These are phyloP conservation scores for Amphipyra berbera DNA, from an alignment of 2,888 invertebrate genomes.

Conservation along the genomic window DNA sequence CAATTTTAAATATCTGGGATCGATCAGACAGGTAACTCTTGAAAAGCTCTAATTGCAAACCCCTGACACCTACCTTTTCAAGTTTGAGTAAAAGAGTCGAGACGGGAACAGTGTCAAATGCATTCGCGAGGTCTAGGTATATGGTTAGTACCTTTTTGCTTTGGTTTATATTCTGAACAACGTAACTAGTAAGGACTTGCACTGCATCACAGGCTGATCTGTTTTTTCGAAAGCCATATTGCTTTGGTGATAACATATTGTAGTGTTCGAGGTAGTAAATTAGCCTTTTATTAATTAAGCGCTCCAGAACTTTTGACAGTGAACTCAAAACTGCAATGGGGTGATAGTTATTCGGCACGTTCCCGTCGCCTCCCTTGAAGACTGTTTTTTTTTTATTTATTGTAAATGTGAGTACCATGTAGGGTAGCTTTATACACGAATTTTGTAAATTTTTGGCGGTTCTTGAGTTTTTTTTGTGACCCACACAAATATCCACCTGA, in stretches of 20 bases:
- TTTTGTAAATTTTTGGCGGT: too few relatives aligned
- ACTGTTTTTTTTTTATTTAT: too few relatives aligned
- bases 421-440: too few relatives aligned
- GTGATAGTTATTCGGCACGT: constrained; percentile 1
- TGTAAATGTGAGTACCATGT: too few relatives aligned
- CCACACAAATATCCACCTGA: too few relatives aligned
- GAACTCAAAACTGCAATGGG: constrained; percentile 8
- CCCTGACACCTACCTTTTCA: not conserved
- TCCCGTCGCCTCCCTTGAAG: constrained; percentile 17
- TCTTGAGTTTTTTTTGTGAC: too few relatives aligned
- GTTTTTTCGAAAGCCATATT: not conserved
- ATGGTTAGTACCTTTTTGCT: not conserved
- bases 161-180: not conserved
- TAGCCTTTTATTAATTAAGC: constrained; percentile 5
- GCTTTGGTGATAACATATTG: constrained; percentile 2
- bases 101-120: not conserved
- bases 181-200: not conserved
- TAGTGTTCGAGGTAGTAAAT: constrained; percentile 1
- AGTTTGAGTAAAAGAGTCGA: not conserved
- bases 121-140: not conserved
- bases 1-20: not conserved
- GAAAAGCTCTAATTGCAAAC: not conserved
- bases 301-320: constrained; percentile 8
- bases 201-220: not conserved
- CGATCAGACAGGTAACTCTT: not conserved